Base-by-base conservation (phyloP, 2,888 invertebrate species). In the Apodemia duryi region DNA sequence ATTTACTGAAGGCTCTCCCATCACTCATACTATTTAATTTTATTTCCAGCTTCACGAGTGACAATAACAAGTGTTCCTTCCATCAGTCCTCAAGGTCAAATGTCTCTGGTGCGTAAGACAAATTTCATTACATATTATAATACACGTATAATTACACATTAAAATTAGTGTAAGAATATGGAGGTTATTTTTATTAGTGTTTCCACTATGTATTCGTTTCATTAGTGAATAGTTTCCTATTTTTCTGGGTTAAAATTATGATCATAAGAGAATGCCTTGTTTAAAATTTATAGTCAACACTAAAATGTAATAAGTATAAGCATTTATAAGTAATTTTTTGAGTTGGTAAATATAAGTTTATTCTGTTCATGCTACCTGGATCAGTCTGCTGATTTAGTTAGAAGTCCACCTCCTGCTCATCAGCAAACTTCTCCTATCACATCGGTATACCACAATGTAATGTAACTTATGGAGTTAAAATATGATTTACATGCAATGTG, bases 341-440 rank as follows among this genome's bases (percentile, higher is more conserved):
- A 7, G 6, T 38, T 28, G 5, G 41, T 35, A 41, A 61, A 61
- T 61, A 61, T 61, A 61, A 52, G 29, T 54, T 61, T 51, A 52
- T 38, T 62, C 52, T 86, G 82, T 87, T 81, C 80, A 86, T 83
- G 89, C 89, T 80, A 77, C 78, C 82, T 74, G 86, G 93, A 90
- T 85, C 94, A 95, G 95, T 94, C 92, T 70, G 93, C 92, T 72
- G 94, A 94, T 76, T 87, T 93, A 83, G 88, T 85, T 77, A 94
- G 95, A 92, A 96, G 96, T 86, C 96, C 96, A 79, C 96, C 96
- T 80, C 96, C 96, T 81, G 96, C 97, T 75, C 96, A 96, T 88
- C 96, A 96, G 93, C 96, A 95, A 85, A 93, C 93, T 82, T 94
- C 95, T 80, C 95, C 95, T 75, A 93, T 95, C 81, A 93, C 94